These are phyloP conservation scores for Mamestra configurata DNA, from an alignment of 1,140 invertebrate genomes.

Conservation along the genomic window DNA sequence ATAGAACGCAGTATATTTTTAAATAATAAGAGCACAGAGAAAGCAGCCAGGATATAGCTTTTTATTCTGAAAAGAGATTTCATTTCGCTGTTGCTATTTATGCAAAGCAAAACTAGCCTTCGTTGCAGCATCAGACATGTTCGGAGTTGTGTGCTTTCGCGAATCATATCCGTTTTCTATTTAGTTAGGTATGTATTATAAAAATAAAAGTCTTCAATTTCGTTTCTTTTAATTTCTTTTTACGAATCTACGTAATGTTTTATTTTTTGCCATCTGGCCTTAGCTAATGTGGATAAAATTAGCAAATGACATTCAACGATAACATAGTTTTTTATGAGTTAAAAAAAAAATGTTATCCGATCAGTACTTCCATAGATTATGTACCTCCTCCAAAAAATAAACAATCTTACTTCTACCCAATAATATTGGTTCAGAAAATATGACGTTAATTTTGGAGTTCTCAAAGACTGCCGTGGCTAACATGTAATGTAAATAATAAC, in stretches of 20 bases:
- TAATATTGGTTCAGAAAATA: no score
- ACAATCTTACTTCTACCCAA: no score
- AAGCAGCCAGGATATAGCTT: constrained; percentile 21
- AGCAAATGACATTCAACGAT: no score
- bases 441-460: no score
- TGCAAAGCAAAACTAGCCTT: constrained; percentile 16
- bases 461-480: no score
- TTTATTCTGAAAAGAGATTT: constrained; percentile 40
- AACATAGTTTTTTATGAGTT: no score
- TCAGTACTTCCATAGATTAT: no score
- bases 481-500: no score
- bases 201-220: background rate
- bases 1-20: constrained; percentile 17
- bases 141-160: background rate
- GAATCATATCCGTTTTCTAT: constrained; percentile 20
- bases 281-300: no score
- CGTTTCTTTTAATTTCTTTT: background rate
- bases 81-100: constrained; percentile 33
- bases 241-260: background rate
- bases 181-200: background rate
- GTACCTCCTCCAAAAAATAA: no score
- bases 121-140: background rate
- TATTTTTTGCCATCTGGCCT: no score
- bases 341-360: no score
- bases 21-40: constrained; percentile 16